phyloP scores from a whole-genome alignment of 1,140 invertebrate species.

The Phortica variegata region DNA sequence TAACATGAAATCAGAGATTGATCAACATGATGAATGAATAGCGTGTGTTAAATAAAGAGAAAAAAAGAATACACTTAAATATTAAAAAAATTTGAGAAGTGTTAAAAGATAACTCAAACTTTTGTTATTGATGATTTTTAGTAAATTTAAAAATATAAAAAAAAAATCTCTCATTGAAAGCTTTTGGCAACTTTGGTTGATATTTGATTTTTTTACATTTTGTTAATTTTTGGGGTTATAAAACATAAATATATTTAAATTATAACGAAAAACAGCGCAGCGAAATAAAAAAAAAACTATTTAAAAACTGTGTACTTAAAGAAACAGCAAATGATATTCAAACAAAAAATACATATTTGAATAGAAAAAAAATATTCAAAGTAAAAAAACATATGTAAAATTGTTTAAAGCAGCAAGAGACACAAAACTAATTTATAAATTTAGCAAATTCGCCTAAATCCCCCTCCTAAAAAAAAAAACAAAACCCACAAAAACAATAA shows the following conservation, averaged over 20 bases:
- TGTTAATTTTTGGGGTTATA: slow-evolving; percentile 32
- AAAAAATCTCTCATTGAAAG: slow-evolving; percentile 12
- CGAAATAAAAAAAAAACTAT: slow-evolving; percentile 35
- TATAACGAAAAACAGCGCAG: slow-evolving; percentile 47
- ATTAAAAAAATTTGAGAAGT: slow-evolving; percentile 33
- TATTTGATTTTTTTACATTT: slow-evolving; percentile 26
- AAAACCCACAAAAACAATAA: background rate
- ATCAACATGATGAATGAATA: background rate
- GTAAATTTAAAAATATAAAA: slow-evolving; percentile 15
- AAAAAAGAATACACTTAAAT: slow-evolving; percentile 26
- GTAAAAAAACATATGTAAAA: slow-evolving; percentile 8
- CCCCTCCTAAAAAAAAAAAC: too few species aligned
- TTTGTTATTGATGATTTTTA: slow-evolving; percentile 26
- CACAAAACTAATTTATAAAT: too few species aligned
- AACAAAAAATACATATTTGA: slow-evolving; percentile 21
- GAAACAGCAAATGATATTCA: slow-evolving; percentile 32
- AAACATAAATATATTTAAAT: slow-evolving; percentile 28
- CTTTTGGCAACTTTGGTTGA: slow-evolving; percentile 15
- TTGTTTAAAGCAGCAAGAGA: too few species aligned
- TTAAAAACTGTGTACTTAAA: slow-evolving; percentile 16
- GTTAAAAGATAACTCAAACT: slow-evolving; percentile 41
- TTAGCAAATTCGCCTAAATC: too few species aligned
- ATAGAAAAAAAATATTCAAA: slow-evolving; percentile 14
- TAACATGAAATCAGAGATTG: slow-evolving; percentile 1
- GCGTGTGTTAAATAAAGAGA: slow-evolving; percentile 7